Evolutionary conservation across 2,888 invertebrate species (phyloP).

Genomic region (Malachius bipustulatus): DNA sequence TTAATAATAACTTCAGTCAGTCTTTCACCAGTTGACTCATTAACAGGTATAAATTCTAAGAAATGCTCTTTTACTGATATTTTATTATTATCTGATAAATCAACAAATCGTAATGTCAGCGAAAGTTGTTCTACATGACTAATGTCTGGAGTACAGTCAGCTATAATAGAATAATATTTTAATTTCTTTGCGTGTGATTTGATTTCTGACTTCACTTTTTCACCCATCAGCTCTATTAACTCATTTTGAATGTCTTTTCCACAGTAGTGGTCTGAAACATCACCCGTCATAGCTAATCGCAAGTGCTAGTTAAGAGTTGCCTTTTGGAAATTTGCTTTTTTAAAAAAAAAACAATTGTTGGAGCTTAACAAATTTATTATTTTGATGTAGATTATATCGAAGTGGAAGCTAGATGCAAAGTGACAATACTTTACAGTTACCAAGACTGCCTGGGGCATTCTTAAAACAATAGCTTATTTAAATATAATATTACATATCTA

Average conservation of each 20-base stretch:
- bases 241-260: constrained; percentile 28
- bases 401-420: no score
- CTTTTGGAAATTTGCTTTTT: no score
- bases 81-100: constrained; percentile 17
- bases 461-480: no score
- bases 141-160: constrained; percentile 21
- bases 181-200: constrained; percentile 18
- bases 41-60: constrained; percentile 13
- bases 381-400: no score
- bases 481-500: no score
- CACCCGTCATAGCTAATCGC: constrained; percentile 22
- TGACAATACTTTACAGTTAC: no score
- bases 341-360: no score
- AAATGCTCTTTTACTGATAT: constrained; percentile 17
- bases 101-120: constrained; percentile 21
- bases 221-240: constrained; percentile 23
- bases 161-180: constrained; percentile 24
- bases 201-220: constrained; percentile 23
- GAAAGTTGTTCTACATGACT: constrained; percentile 26
- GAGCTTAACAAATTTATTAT: no score
- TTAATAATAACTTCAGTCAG: constrained; percentile 22
- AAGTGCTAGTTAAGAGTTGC: no score
- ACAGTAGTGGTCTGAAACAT: constrained; percentile 26
- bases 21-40: constrained; percentile 17
- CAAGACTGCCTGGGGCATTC: no score